phyloP scores from a whole-genome alignment of 2,113 vertebrate species.

The Gopherus evgoodei region DNA sequence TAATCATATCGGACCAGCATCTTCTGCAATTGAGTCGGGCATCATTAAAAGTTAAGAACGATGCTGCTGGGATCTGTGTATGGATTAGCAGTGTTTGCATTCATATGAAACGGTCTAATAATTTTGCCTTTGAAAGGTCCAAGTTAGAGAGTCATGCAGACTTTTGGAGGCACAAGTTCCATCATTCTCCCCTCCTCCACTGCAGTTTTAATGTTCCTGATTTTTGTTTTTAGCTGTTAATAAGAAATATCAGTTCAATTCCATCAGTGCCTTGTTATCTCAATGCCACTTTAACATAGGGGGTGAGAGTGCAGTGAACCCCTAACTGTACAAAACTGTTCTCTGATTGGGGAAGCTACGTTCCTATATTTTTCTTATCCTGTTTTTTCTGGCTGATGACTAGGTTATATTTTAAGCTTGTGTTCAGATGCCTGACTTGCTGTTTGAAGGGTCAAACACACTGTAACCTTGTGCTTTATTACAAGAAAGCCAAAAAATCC shows the following conservation, averaged over 20 bases:
- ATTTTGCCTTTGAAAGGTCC: slow-evolving; percentile 16
- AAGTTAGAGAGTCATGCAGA: neutral
- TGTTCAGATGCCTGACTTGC: neutral
- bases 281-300: neutral
- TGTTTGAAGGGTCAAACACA: neutral
- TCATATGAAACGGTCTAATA: neutral
- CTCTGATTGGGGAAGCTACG: neutral
- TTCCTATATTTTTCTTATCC: neutral
- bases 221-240: slow-evolving; percentile 8
- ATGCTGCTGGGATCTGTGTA: slow-evolving; percentile 14
- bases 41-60: slow-evolving; percentile 36
- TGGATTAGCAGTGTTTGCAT: slow-evolving; percentile 26
- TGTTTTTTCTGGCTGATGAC: neutral
- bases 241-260: neutral
- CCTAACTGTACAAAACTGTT: neutral
- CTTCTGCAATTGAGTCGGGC: slow-evolving; percentile 30
- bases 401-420: neutral
- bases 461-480: neutral
- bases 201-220: neutral
- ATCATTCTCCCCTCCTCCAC: neutral
- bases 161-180: neutral
- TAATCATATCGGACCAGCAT: slow-evolving; percentile 56
- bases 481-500: neutral
- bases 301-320: neutral
- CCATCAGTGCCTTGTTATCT: neutral